A percentile compares a stretch with the other conserved stretches of the same genome.
phyloP scores from a whole-genome alignment of 1,140 invertebrate species.

The Drosophila leontia region DNA sequence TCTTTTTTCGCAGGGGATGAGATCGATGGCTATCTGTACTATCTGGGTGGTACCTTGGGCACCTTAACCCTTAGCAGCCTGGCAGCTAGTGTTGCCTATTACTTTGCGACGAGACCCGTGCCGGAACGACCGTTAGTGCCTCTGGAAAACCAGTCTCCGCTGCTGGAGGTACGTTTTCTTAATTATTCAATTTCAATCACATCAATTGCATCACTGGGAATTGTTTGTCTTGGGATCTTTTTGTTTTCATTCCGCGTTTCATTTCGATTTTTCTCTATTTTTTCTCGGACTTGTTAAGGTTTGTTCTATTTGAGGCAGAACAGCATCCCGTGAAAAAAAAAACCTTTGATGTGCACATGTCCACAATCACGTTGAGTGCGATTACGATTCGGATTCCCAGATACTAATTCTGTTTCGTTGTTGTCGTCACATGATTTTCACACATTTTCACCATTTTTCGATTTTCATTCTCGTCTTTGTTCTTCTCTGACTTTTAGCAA shows the following conservation, averaged over 20 bases:
- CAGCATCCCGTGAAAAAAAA: constrained; percentile 41
- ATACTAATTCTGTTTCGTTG: constrained; percentile 58
- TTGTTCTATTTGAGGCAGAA: constrained; percentile 58
- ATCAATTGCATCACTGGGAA: constrained; percentile 65
- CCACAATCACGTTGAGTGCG: constrained; percentile 53
- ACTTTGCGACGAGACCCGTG: constrained; percentile 89
- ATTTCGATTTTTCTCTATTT: constrained; percentile 6
- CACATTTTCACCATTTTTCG: constrained; percentile 47
- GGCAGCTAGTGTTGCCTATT: constrained; percentile 90
- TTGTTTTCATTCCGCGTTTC: constrained; percentile 13
- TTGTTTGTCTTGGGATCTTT: constrained; percentile 39
- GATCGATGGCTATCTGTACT: constrained; percentile 91
- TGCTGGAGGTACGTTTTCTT: constrained; percentile 87
- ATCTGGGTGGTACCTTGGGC: constrained; percentile 90
- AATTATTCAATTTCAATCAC: constrained; percentile 23
- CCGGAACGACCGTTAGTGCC: constrained; percentile 91
- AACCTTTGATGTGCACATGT: constrained; percentile 76
- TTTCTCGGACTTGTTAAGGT: constrained; percentile 1
- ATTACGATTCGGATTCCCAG: constrained; percentile 37
- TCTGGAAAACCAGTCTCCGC: constrained; percentile 89
- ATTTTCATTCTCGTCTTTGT: constrained; percentile 48
- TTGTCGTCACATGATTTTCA: constrained; percentile 80
- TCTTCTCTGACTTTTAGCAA: constrained; percentile 48
- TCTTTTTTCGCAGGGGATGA: constrained; percentile 86
- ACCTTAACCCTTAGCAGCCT: constrained; percentile 90